Conservation (phyloP, 2,797 vertebrate species). For the Cyclura pinguis region DNA sequence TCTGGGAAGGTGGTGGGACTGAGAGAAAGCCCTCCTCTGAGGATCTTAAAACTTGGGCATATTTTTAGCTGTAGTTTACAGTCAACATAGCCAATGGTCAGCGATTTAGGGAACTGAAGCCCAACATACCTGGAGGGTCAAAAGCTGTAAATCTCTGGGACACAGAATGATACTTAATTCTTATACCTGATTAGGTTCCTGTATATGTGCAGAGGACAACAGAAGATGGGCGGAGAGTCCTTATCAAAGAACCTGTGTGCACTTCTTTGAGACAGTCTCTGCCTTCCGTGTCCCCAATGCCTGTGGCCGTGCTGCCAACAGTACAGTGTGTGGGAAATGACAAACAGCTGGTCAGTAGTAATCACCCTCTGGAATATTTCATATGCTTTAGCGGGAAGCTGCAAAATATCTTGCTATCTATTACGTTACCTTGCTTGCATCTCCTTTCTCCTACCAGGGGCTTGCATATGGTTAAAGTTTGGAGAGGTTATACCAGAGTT, state of each 20-base stretch:
- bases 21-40: too few relatives aligned
- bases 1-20: too few relatives aligned
- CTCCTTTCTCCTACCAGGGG: neutral
- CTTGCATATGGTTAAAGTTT: neutral
- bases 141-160: neutral
- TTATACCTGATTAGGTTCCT: constrained; percentile 14
- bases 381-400: neutral
- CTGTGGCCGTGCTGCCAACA: neutral
- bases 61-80: too few relatives aligned
- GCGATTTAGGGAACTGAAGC: too few relatives aligned
- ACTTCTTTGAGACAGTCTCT: constrained; percentile 40
- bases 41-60: too few relatives aligned
- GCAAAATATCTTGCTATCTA: too few relatives aligned
- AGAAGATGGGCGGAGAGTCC: constrained; percentile 21
- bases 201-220: constrained; percentile 31
- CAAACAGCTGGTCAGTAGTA: constrained; percentile 37
- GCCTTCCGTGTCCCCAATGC: neutral
- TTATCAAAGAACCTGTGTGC: constrained; percentile 32
- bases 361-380: neutral
- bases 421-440: neutral
- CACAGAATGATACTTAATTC: neutral
- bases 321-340: constrained; percentile 10
- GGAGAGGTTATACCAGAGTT: neutral
- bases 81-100: neutral
- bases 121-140: neutral